Evolutionary conservation across 2,888 invertebrate genomes (phyloP), one percentile per base, ranked within the genome.

Genomic region (Gymnocheta viridis): DNA sequence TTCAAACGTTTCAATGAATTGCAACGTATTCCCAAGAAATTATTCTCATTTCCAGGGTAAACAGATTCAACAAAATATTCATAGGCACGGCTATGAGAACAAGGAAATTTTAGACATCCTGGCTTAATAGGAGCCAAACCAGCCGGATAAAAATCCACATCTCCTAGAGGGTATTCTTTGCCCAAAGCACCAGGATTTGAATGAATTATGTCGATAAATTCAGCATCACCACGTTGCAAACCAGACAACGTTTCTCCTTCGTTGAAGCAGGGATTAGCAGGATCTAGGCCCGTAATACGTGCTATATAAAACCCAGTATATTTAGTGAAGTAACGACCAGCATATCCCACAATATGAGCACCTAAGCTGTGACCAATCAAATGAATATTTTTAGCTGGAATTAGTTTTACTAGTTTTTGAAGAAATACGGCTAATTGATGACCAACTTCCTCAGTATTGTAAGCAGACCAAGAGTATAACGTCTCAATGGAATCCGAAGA

Each of bases 391-490:
- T 88, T 80, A 9, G 82, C 41, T 1, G 88, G 88, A 38, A 89
- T 86, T 6, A 78, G 47, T 4, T 85, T 64, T 4, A 80, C 44
- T 58, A 90, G 74, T 29, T 87, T 84, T 3, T 86, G 69, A 32
- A 90, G 49, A 2, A 87, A 88, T 69, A 82, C 19, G 4, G 87
- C 90, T 29, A 90, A 62, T 54, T 74, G 82, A 14, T 76, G 66
- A 2, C 91, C 90, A 64, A 91, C 87, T 54, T 85, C 87, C 72
- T 91, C 90, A 4, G 91, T 91, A 77, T 91, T 91, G 10, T 89
- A 86, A 2, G 92, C 91, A 0, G 92, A 90, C 91, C 92, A 91
- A 2, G 89, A 87, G 83, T 91, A 91, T 2, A 91, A 86, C 2
- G 91, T 91, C 38, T 91, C 90, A 51, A 91, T 88, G 17, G 87